Evolutionary conservation across 2,113 vertebrate species (phyloP).

Genomic region (Spea bombifrons): DNA sequence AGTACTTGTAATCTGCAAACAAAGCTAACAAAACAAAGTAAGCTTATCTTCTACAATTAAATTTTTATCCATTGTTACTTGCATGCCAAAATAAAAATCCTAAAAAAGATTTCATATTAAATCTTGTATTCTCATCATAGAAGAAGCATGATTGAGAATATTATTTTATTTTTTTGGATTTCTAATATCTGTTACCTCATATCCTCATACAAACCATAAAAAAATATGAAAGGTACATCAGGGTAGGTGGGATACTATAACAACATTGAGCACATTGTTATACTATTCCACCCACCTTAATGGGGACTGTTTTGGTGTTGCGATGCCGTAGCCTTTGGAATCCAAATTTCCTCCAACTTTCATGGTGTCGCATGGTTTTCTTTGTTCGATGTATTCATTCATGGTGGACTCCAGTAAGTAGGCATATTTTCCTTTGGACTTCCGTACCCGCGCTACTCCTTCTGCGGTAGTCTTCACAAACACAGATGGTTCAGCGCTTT

Average conservation of each 20-base stretch:
- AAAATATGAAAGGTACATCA: conserved; percentile 99
- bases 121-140: conserved; percentile 37
- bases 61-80: conserved; percentile 22
- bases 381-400: conserved; percentile 99
- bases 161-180: conserved; percentile 52
- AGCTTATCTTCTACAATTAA: conserved; percentile 59
- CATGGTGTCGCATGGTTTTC: conserved; percentile 99
- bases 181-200: conserved; percentile 76
- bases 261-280: conserved; percentile 99
- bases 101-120: conserved; percentile 57
- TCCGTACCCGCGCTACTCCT: conserved; percentile 92
- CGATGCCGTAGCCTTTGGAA: conserved; percentile 99
- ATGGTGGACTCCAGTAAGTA: conserved; percentile 98
- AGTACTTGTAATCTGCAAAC: conserved; percentile 61
- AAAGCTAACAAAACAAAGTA: conserved; percentile 62
- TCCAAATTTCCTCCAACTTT: conserved; percentile 99
- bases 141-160: conserved; percentile 51
- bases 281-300: conserved; percentile 99
- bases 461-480: conserved; percentile 98
- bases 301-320: conserved; percentile 99
- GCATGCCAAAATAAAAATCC: conserved; percentile 51
- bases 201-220: conserved; percentile 97
- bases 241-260: conserved; percentile 99
- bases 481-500: conserved; percentile 95
- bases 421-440: conserved; percentile 98